Conservation (phyloP, 1,140 invertebrate species). For the Drosophila littoralis region DNA sequence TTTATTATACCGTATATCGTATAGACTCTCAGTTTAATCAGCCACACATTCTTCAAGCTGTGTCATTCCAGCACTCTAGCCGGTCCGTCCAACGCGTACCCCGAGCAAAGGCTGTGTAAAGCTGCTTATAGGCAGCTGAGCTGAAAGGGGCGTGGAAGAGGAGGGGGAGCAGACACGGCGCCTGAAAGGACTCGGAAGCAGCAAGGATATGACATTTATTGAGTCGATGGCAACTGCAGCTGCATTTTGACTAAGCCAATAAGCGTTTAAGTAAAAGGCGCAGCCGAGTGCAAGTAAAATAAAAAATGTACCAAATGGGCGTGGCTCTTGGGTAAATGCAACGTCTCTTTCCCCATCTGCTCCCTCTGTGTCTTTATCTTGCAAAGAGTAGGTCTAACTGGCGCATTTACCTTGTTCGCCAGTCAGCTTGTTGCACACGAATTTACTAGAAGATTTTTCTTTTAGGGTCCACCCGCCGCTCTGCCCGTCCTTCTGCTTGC, state of each 20-base stretch:
- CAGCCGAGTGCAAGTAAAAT: slow-evolving; percentile 54
- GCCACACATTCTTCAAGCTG: slow-evolving; percentile 38
- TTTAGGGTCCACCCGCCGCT: neutral
- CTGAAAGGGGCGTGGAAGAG: neutral
- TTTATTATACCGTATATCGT: slow-evolving; percentile 1
- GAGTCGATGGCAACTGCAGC: slow-evolving; percentile 61
- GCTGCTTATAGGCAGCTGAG: slow-evolving; percentile 53
- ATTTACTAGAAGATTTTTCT: slow-evolving; percentile 58
- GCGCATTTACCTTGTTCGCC: slow-evolving; percentile 37
- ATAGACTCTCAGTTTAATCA: slow-evolving; percentile 13
- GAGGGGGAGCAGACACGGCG: neutral
- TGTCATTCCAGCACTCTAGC: slow-evolving; percentile 30
- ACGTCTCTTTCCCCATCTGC: neutral
- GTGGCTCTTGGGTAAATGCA: slow-evolving; percentile 35
- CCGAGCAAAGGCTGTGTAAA: slow-evolving; percentile 38
- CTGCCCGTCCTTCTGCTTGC: neutral
- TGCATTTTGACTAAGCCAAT: slow-evolving; percentile 77
- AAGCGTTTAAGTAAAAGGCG: slow-evolving; percentile 68
- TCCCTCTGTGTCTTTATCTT: neutral
- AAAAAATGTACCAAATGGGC: slow-evolving; percentile 32
- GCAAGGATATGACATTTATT: slow-evolving; percentile 69
- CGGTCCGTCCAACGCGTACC: neutral
- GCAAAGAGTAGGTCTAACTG: slow-evolving; percentile 1
- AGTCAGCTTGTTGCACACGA: slow-evolving; percentile 58
- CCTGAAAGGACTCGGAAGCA: slow-evolving; percentile 5